Conservation (phyloP, 2,888 invertebrate species). For the Neoitamus cyanurus region DNA sequence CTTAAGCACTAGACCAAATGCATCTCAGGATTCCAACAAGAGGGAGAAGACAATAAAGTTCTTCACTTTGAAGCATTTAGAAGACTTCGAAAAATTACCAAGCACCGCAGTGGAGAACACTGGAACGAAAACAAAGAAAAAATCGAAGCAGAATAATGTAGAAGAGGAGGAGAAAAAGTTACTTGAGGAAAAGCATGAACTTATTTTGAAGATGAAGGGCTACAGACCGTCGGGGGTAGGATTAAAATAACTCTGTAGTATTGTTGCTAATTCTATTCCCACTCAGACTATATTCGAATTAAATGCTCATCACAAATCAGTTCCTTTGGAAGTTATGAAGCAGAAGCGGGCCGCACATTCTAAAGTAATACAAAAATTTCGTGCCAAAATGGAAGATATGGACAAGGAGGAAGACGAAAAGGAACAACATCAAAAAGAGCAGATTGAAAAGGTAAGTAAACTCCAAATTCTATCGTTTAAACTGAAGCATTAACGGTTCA, state of each 20-base stretch:
- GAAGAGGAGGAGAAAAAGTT: constrained; percentile 59
- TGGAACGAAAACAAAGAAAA: constrained; percentile 68
- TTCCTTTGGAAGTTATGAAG: constrained; percentile 87
- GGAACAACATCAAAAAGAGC: not conserved
- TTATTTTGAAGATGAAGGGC: constrained; percentile 62
- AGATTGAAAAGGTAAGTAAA: not conserved
- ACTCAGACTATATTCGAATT: constrained; percentile 94
- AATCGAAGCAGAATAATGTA: constrained; percentile 59
- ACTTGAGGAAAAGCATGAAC: constrained; percentile 61
- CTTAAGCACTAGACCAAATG: constrained; percentile 84
- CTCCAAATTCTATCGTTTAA: too few species aligned
- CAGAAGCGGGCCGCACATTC: constrained; percentile 81
- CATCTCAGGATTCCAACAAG: constrained; percentile 89
- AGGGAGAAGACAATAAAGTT: constrained; percentile 83
- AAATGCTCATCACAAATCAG: constrained; percentile 81
- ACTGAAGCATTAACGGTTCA: too few species aligned
- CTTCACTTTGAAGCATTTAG: constrained; percentile 68
- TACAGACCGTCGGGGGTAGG: constrained; percentile 64
- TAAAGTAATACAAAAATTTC: constrained; percentile 67
- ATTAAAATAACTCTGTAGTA: not conserved
- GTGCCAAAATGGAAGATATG: constrained; percentile 60
- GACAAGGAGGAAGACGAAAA: constrained; percentile 59
- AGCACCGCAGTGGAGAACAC: constrained; percentile 55
- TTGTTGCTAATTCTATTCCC: constrained; percentile 2
- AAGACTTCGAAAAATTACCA: constrained; percentile 60